Percentiles rank a stretch among this genome's conserved stretches.
phyloP scores from a whole-genome alignment of 2,888 invertebrate genomes.

The Clostera curtula region DNA sequence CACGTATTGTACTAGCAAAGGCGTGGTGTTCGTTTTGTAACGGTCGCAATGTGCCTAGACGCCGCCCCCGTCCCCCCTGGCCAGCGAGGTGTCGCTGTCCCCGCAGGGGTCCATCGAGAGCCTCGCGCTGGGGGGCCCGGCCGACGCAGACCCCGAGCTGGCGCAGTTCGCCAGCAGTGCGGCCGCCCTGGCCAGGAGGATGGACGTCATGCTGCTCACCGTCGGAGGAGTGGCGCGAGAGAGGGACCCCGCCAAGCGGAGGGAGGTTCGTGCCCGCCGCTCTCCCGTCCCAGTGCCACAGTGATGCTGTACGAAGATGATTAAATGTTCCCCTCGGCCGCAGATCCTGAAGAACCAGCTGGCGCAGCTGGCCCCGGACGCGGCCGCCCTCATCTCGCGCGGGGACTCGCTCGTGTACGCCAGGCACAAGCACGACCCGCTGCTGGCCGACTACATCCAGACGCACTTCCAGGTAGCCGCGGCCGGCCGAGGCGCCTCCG shows the following conservation, averaged over 20 bases:
- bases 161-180: conserved; percentile 31
- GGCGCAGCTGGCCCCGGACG: conserved; percentile 81
- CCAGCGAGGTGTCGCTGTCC: conserved; percentile 5
- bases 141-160: conserved; percentile 29
- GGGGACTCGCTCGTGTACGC: conserved; percentile 84
- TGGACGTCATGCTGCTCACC: conserved; percentile 75
- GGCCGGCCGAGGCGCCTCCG: background rate
- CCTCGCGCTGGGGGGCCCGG: conserved; percentile 18
- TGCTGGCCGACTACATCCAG: conserved; percentile 73
- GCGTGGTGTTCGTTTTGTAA: too few species aligned
- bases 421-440: conserved; percentile 74
- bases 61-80: conserved; percentile 3
- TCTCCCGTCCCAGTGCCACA: background rate
- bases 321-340: background rate
- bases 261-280: conserved; percentile 60
- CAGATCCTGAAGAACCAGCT: conserved; percentile 78
- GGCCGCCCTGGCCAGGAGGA: conserved; percentile 56
- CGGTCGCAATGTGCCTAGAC: too few species aligned
- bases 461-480: conserved; percentile 57
- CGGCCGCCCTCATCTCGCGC: conserved; percentile 84
- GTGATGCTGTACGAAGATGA: background rate
- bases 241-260: conserved; percentile 76
- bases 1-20: too few species aligned
- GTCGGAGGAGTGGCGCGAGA: conserved; percentile 74
- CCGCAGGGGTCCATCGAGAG: conserved; percentile 8